Evolutionary conservation across 2,113 vertebrate genomes (phyloP).

Genomic region (Laticauda laticaudata): DNA sequence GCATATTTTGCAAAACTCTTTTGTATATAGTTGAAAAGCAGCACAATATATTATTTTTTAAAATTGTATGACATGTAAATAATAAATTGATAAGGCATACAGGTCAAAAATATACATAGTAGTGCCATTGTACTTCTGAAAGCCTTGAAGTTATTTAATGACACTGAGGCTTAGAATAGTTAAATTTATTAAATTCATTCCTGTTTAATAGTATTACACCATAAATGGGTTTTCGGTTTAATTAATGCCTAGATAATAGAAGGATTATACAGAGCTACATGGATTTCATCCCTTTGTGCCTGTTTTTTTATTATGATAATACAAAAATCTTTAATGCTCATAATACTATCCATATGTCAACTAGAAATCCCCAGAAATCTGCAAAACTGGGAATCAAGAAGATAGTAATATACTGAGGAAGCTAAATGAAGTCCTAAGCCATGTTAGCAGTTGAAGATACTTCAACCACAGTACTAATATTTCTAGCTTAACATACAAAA

Average conservation of each 20-base stretch:
- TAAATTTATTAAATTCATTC: background rate
- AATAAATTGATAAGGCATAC: background rate
- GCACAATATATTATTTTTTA: background rate
- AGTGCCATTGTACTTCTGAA: background rate
- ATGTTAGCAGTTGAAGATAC: slow-evolving; percentile 63
- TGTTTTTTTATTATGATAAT: slow-evolving; percentile 38
- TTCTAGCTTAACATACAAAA: slow-evolving; percentile 56
- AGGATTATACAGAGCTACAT: slow-evolving; percentile 34
- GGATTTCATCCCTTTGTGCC: slow-evolving; percentile 18
- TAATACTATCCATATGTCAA: slow-evolving; percentile 59
- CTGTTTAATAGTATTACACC: background rate
- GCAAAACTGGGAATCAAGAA: slow-evolving; percentile 59
- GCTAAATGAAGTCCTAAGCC: slow-evolving; percentile 51
- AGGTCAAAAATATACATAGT: background rate
- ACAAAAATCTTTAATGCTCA: slow-evolving; percentile 57
- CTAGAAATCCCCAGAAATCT: slow-evolving; percentile 63
- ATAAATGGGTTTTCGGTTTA: slow-evolving; percentile 17
- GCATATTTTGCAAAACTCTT: background rate
- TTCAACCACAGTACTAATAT: slow-evolving; percentile 56
- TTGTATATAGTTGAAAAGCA: background rate
- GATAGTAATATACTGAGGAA: slow-evolving; percentile 50
- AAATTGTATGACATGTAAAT: background rate
- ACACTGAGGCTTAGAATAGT: accelerated
- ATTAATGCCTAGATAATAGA: slow-evolving; percentile 27
- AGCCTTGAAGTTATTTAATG: background rate